Evolutionary conservation across 2,888 invertebrate species (phyloP), one percentile per base, ranked within the genome.

Genomic region (Stenolophus ochropezus): DNA sequence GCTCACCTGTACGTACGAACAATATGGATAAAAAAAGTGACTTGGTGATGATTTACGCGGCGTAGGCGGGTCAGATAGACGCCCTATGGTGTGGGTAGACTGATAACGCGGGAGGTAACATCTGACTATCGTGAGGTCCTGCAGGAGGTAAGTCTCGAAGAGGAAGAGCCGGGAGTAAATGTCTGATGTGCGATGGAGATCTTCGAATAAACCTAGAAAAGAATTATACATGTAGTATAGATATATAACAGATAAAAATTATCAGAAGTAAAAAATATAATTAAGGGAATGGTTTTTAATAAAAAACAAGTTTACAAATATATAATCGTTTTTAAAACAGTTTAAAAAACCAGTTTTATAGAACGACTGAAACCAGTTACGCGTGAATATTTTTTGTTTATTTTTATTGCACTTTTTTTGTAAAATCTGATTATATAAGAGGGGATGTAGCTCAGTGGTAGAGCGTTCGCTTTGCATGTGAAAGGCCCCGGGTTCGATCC

Each of bases 381-480:
- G n/a, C n/a, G n/a, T n/a, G n/a, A n/a, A n/a, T n/a, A n/a, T n/a
- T n/a, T n/a, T n/a, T n/a, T n/a, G n/a, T n/a, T n/a, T n/a, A n/a
- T n/a, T n/a, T n/a, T n/a, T 27, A 5, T 27, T 27, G 27, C 4
- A 27, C 4, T 4, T 4, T 27, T 27, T 33, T 33, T 33, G 8
- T 33, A 33, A 53, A 53, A 53, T 53, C 16, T 53, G 6, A 16
- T 53, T 20, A 53, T 53, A 53, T 14, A 49, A 53, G 0, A 53
- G 56, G 93, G 93, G 96, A 95, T 96, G 96, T 96, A 96, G 96
- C 96, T 96, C 96, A 96, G 96, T 96, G 96, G 96, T 96, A 96
- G 96, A 96, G 96, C 96, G 96, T 96, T 96, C 96, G 96, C 96
- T 97, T 97, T 96, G 96, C 96, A 96, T 96, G 96, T 96, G 96